Base-by-base conservation (phyloP, 2,888 invertebrate species). In the Xestia ashworthii region DNA sequence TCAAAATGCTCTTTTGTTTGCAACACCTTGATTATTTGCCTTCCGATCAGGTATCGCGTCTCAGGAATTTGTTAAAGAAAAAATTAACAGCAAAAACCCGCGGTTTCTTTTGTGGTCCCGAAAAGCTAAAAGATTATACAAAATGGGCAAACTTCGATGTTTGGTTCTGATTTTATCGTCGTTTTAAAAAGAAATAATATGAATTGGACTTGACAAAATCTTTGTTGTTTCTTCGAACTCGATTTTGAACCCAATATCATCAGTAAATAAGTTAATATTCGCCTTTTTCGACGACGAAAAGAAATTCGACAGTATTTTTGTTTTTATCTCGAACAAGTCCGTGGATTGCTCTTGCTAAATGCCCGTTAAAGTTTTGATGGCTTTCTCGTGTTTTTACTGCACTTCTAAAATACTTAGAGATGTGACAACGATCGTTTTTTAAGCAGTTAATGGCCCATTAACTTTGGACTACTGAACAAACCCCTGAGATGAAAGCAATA, bases 81-180 rank as follows among this genome's bases (percentile, higher is more conserved):
- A 88, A 89, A 88, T 87, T 88, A 90, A 91, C 89, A 78, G 92
- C 87, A 93, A 95, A 95, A 94, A 92, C 85, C 16, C 86, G 95
- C 95, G 95, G 95, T 94, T 93, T 92, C 95, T 93, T 94, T 96
- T 95, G 94, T 94, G 86, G 90, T 88, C 88, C 85, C 80, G 82
- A 90, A 94, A 92, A 91, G 90, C 92, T 91, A 90, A 90, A 89
- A 93, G 94, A 94, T 95, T 95, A 95, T 92, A 93, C 88, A 91
- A 91, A 93, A 94, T 91, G 93, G 92, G 90, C 93, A 91, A 94
- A 94, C 94, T 94, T 94, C 84, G 91, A 82, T 93, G 93, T 95
- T 93, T 92, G 92, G 91, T 90, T 92, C 91, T 85, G 93, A 94
- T 95, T 94, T 93, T 95, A 95, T 95, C 94, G 91, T 89, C 89